Percentiles rank a stretch among this genome's conserved stretches.
phyloP scores from a whole-genome alignment of 2,888 invertebrate genomes.

The Platycnemis pennipes region DNA sequence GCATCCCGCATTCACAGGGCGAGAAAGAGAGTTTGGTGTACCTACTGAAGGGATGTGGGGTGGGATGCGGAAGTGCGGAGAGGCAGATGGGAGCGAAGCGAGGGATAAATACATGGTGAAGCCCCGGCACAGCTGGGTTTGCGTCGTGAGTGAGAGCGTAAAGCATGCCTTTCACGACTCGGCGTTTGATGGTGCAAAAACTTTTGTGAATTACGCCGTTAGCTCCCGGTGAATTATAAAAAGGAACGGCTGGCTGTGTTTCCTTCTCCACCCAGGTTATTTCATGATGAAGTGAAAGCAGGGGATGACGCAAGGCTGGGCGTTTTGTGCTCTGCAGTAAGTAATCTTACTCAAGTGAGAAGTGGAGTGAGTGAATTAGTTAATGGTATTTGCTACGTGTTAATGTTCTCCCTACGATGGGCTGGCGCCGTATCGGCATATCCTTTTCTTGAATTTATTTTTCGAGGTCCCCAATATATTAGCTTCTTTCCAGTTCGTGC shows the following conservation, averaged over 20 bases:
- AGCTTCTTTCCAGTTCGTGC: too few species aligned
- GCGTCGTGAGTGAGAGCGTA: neutral
- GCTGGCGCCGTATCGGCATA: too few species aligned
- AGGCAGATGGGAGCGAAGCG: constrained; percentile 9
- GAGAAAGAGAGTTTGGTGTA: neutral
- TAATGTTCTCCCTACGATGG: too few species aligned
- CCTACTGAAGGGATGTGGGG: too few species aligned
- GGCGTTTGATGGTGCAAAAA: neutral
- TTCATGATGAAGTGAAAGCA: neutral
- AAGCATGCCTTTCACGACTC: constrained; percentile 25
- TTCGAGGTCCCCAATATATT: too few species aligned
- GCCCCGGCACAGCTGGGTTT: neutral
- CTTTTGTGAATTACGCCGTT: neutral
- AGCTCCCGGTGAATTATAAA: neutral
- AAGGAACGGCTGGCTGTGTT: neutral
- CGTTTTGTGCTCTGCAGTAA: neutral
- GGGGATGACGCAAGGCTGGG: neutral
- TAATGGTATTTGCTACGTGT: too few species aligned
- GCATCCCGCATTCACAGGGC: neutral
- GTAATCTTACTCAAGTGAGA: neutral
- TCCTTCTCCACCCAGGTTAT: neutral
- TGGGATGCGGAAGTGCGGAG: neutral
- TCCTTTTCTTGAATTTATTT: too few species aligned
- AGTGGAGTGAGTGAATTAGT: neutral
- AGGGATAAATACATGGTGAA: neutral